A percentile compares a stretch with the other conserved stretches of the same genome.
Evolutionary conservation across 23 tunicate genomes (phyloP).

Genomic region (Trididemnum clinides): DNA sequence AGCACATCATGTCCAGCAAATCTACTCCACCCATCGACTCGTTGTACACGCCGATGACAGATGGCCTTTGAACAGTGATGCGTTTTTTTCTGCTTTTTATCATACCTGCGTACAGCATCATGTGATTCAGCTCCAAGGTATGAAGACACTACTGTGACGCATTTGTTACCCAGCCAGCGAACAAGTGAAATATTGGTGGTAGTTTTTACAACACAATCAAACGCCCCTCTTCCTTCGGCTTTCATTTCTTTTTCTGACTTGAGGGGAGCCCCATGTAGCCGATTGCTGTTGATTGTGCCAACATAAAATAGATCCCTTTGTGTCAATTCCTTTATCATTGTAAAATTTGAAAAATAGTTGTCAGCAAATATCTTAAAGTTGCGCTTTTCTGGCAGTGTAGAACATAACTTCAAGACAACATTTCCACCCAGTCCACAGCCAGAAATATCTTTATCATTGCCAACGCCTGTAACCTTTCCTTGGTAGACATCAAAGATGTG

Average conservation of each 20-base stretch:
- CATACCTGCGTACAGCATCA: not conserved
- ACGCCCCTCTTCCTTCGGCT: not conserved
- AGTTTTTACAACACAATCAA: not conserved
- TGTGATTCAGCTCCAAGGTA: conserved; percentile 2
- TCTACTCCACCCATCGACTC: not conserved
- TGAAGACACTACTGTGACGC: not conserved
- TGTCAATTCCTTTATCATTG: not conserved
- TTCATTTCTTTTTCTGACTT: not conserved
- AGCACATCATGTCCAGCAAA: conserved; percentile 2
- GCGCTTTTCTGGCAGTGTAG: not conserved
- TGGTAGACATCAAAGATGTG: not conserved
- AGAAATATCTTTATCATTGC: not conserved
- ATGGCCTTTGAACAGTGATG: not conserved
- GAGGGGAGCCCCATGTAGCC: not conserved
- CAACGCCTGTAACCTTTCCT: not conserved
- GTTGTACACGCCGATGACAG: not conserved
- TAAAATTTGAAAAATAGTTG: not conserved
- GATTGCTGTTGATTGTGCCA: not conserved
- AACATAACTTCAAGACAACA: not conserved
- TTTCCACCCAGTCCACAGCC: not conserved
- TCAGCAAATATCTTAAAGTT: not conserved
- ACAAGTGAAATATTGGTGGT: not conserved
- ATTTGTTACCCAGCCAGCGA: conserved; percentile 1
- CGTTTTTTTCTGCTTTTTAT: not conserved
- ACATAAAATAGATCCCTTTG: not conserved